Percentiles rank a stretch among this genome's conserved stretches.
These are phyloP conservation scores for Hermaeophaga mercurialis DNA, from an alignment of 2,888 invertebrate genomes.

Conservation along the genomic window DNA sequence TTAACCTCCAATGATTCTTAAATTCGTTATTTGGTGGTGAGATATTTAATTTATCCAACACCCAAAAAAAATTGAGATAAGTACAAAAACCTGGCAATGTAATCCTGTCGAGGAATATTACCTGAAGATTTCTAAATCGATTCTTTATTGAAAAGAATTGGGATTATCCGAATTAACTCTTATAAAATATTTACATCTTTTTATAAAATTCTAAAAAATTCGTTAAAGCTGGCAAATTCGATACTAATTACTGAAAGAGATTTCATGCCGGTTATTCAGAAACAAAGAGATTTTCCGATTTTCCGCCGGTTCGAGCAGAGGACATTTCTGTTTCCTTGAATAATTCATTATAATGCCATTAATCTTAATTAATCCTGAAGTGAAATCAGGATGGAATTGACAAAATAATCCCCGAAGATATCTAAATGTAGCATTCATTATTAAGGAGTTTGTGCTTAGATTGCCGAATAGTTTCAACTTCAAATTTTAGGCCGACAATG, in stretches of 20 bases:
- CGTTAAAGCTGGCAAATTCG: conserved; percentile 22
- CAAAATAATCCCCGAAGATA: conserved; percentile 34
- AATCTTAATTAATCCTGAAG: conserved; percentile 37
- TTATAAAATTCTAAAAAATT: conserved; percentile 1
- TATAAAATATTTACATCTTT: not conserved
- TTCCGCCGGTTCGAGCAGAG: conserved; percentile 12
- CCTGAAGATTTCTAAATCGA: no score
- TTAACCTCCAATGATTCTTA: no score
- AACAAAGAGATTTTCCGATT: conserved; percentile 35
- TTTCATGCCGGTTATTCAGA: conserved; percentile 18
- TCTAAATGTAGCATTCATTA: conserved; percentile 25
- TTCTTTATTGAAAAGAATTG: no score
- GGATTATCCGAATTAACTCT: no score
- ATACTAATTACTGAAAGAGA: conserved; percentile 23
- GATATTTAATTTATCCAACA: no score
- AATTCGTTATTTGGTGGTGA: no score
- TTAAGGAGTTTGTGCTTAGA: conserved; percentile 9
- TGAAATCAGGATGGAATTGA: conserved; percentile 33
- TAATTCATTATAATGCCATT: conserved; percentile 38
- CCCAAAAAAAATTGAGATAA: no score
- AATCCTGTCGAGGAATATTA: no score
- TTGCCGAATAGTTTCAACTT: conserved; percentile 7
- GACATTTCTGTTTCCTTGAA: conserved; percentile 29
- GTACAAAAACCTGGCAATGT: no score
- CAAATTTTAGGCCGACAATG: conserved; percentile 10